phyloP scores from a whole-genome alignment of 2,113 vertebrate species.

The Silurus glanis region DNA sequence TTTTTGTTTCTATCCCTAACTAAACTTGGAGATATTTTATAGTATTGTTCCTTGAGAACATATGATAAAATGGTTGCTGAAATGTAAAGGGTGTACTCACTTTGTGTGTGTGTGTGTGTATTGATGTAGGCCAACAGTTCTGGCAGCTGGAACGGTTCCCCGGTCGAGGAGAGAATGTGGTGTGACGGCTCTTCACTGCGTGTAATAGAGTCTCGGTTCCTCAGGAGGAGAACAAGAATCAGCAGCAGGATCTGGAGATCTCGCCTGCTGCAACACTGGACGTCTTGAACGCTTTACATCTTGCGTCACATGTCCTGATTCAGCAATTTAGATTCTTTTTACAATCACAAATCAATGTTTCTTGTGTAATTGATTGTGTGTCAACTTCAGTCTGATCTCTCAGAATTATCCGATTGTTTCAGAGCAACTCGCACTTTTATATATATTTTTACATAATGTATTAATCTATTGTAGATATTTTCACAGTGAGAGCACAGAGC shows the following conservation, averaged over 20 bases:
- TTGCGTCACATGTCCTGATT: not conserved
- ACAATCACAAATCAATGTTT: not conserved
- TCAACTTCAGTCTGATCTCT: not conserved
- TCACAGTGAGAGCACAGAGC: too few species aligned
- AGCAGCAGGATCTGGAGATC: not conserved
- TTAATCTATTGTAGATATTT: not conserved
- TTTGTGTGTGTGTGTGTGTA: constrained; percentile 30
- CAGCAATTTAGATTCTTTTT: not conserved
- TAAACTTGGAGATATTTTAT: too few species aligned
- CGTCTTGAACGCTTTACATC: too few species aligned
- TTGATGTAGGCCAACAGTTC: constrained; percentile 72
- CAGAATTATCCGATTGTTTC: not conserved
- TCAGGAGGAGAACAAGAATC: not conserved
- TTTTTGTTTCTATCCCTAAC: not conserved
- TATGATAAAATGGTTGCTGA: too few species aligned
- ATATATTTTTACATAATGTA: not conserved
- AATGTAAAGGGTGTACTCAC: too few species aligned
- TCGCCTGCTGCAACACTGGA: not conserved
- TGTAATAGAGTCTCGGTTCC: not conserved
- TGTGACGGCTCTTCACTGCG: constrained; percentile 57
- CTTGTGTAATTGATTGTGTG: not conserved
- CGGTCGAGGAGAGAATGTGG: constrained; percentile 69
- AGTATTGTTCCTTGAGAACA: too few species aligned
- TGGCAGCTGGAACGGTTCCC: constrained; percentile 77
- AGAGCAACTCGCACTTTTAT: not conserved